Percentiles rank a stretch among this genome's conserved stretches.
Evolutionary conservation across 1,140 invertebrate genomes (phyloP).

Genomic region (Cydia pomonella): DNA sequence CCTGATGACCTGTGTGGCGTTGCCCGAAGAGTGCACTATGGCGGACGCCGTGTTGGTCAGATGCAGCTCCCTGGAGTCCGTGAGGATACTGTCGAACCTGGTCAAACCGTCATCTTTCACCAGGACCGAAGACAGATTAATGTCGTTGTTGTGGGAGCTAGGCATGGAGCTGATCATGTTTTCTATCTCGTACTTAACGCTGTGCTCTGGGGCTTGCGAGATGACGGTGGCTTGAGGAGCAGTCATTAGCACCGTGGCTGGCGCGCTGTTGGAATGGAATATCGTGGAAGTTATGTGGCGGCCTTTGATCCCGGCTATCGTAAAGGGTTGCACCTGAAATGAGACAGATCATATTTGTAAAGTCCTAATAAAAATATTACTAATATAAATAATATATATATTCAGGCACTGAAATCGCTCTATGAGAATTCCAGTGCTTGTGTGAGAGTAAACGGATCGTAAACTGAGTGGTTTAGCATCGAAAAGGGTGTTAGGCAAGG

Average conservation of each 20-base stretch:
- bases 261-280: conserved; percentile 65
- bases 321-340: conserved; percentile 69
- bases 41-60: conserved; percentile 63
- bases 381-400: too few relatives aligned
- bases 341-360: conserved; percentile 32
- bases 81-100: conserved; percentile 63
- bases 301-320: conserved; percentile 62
- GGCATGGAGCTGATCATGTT: conserved; percentile 60
- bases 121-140: conserved; percentile 58
- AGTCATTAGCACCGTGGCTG: conserved; percentile 68
- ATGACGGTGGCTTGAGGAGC: conserved; percentile 70
- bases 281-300: conserved; percentile 74
- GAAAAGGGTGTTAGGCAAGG: too few relatives aligned
- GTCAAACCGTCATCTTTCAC: conserved; percentile 64
- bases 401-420: too few relatives aligned
- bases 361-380: conserved; percentile 55
- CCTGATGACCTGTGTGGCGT: conserved; percentile 68
- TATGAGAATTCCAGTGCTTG: too few relatives aligned
- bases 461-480: too few relatives aligned
- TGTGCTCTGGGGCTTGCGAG: conserved; percentile 60
- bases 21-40: conserved; percentile 62
- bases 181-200: conserved; percentile 62
- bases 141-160: conserved; percentile 42
- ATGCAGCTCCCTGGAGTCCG: conserved; percentile 63
- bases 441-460: too few relatives aligned